A percentile compares a stretch with the other conserved stretches of the same genome.
Conservation (phyloP, 1,140 invertebrate genomes). For the Calycopis cecrops region DNA sequence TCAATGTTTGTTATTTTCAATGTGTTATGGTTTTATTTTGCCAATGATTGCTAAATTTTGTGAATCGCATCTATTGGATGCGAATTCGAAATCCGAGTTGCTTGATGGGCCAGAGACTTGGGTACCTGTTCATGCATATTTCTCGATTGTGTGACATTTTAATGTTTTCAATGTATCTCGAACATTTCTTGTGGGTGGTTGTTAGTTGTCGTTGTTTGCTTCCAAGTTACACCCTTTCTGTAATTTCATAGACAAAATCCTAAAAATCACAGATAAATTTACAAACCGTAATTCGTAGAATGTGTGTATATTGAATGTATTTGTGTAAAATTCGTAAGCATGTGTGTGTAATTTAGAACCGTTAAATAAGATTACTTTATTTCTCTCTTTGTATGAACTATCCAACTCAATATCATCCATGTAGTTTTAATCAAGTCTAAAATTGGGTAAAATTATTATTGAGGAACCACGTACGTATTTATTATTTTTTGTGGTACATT, state of each 20-base stretch:
- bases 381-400: constrained; percentile 1
- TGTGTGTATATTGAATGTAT: constrained; percentile 47
- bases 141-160: constrained; percentile 63
- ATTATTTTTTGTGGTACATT: no score
- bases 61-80: constrained; percentile 10
- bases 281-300: constrained; percentile 43
- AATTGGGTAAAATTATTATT: no score
- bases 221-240: constrained; percentile 70
- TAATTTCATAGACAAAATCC: constrained; percentile 35
- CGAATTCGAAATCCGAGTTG: constrained; percentile 36
- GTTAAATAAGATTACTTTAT: constrained; percentile 25
- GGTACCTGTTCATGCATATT: constrained; percentile 44
- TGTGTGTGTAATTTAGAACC: constrained; percentile 39
- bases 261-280: constrained; percentile 71
- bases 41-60: constrained; percentile 27
- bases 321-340: constrained; percentile 52
- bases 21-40: constrained; percentile 50
- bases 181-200: constrained; percentile 52
- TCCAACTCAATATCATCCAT: no score
- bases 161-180: constrained; percentile 46
- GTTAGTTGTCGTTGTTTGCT: constrained; percentile 69
- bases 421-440: no score
- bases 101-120: constrained; percentile 41
- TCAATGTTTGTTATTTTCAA: constrained; percentile 67
- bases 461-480: no score